A percentile compares a stretch with the other conserved stretches of the same genome.
These are phyloP conservation scores for Heterocephalus glaber DNA, from an alignment of 2,113 vertebrate genomes.

Conservation along the genomic window DNA sequence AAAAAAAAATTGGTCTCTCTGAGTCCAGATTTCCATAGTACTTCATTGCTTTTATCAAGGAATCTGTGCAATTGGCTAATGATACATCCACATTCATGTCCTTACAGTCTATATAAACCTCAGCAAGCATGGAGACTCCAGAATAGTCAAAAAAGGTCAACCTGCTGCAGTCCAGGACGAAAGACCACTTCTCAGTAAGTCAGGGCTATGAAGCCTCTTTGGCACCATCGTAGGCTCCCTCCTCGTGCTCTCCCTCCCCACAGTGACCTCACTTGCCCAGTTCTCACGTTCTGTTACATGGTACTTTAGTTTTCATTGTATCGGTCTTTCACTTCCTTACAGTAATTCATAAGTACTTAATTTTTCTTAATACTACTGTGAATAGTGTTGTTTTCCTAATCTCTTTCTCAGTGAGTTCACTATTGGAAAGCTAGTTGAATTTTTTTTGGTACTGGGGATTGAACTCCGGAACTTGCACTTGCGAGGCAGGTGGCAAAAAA, in stretches of 20 bases:
- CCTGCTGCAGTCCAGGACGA: constrained; percentile 87
- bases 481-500: too few relatives aligned
- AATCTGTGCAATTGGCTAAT: constrained; percentile 85
- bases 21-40: constrained; percentile 83
- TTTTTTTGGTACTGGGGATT: too few relatives aligned
- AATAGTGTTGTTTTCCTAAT: not conserved
- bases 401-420: not conserved
- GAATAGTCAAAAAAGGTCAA: constrained; percentile 87
- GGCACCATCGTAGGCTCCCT: too few relatives aligned
- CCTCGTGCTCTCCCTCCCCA: too few relatives aligned
- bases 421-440: not conserved
- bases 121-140: constrained; percentile 84
- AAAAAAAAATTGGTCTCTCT: constrained; percentile 85
- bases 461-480: too few relatives aligned
- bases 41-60: constrained; percentile 86
- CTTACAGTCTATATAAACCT: constrained; percentile 86
- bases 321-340: not conserved
- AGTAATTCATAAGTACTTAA: not conserved
- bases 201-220: constrained; percentile 74
- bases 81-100: constrained; percentile 79
- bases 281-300: too few relatives aligned
- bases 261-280: too few relatives aligned
- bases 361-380: not conserved
- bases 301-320: not conserved
- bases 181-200: constrained; percentile 43